Percentiles rank a stretch among this genome's conserved stretches.
These are phyloP conservation scores for Meteorus cinctellus DNA, from an alignment of 2,888 invertebrate species.

Conservation along the genomic window DNA sequence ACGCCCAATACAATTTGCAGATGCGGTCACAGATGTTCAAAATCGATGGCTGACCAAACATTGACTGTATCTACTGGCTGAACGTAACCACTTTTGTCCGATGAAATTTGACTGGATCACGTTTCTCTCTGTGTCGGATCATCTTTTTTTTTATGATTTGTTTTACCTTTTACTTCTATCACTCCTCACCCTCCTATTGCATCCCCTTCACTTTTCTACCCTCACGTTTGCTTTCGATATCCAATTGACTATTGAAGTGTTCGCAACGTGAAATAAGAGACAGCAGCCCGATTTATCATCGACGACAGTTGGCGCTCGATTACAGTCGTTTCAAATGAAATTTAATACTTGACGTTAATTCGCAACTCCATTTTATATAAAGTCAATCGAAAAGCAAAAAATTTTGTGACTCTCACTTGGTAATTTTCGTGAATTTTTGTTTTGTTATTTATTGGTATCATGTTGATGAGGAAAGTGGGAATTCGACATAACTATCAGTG, in stretches of 20 bases:
- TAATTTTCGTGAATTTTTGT: too few relatives aligned
- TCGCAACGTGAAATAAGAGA: slow-evolving; percentile 21
- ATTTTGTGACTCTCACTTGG: too few relatives aligned
- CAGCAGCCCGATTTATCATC: slow-evolving; percentile 2
- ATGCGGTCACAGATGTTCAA: slow-evolving; percentile 43
- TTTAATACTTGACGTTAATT: neutral
- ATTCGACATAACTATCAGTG: neutral
- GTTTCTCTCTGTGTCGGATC: slow-evolving; percentile 24
- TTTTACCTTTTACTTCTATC: neutral
- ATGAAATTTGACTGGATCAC: slow-evolving; percentile 40
- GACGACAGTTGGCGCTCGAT: neutral
- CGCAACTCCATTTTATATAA: neutral
- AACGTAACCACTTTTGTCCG: slow-evolving; percentile 22
- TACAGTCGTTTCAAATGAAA: neutral
- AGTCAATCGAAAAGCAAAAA: neutral
- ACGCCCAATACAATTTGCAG: slow-evolving; percentile 37
- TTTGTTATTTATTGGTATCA: too few relatives aligned
- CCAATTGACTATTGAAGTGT: slow-evolving; percentile 26
- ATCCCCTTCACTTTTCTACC: neutral
- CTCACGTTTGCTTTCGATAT: slow-evolving; percentile 1
- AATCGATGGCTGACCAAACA: slow-evolving; percentile 42
- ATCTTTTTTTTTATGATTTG: slow-evolving; percentile 1
- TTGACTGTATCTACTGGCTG: slow-evolving; percentile 34
- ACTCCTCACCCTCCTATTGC: neutral
- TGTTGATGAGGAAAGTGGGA: neutral